Percentiles rank a stretch among this genome's conserved stretches.
Conservation (phyloP, 64 coral and sea anemone species). For the Astreopora myriophthalma region DNA sequence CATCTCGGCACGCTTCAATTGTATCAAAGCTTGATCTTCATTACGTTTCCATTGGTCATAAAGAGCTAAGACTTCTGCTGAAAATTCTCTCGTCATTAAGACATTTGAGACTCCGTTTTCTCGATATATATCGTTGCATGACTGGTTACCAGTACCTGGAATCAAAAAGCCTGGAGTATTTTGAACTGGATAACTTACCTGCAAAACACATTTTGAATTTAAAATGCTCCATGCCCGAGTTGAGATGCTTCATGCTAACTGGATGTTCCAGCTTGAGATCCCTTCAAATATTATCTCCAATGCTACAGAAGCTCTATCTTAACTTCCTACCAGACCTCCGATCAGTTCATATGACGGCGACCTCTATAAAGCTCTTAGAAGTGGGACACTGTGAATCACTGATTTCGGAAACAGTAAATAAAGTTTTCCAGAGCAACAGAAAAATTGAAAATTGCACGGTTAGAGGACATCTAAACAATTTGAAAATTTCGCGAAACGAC, state of each 20-base stretch:
- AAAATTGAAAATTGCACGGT: constrained; percentile 1
- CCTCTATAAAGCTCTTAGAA: background rate
- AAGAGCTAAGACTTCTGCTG: constrained; percentile 2
- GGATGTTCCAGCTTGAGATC: constrained; percentile 4
- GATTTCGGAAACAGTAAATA: background rate
- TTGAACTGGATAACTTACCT: constrained; percentile 9
- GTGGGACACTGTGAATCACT: background rate
- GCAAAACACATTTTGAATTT: background rate
- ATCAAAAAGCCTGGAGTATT: constrained; percentile 24
- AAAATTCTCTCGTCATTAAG: background rate
- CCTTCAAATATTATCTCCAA: background rate
- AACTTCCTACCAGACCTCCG: background rate
- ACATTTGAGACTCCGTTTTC: background rate
- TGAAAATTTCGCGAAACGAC: background rate
- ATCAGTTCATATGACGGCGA: background rate
- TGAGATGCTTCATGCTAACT: background rate
- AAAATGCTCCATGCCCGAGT: constrained; percentile 25
- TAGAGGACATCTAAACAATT: background rate
- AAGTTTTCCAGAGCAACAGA: background rate
- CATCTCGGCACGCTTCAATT: background rate
- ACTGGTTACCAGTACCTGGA: constrained; percentile 32
- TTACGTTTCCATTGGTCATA: constrained; percentile 33
- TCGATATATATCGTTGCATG: background rate
- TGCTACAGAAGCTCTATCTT: background rate
- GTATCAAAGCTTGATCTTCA: constrained; percentile 12